These are phyloP conservation scores for roundworm (Caenorhabditis elegans) DNA, from an alignment of 1,140 invertebrate genomes.

Conservation along the genomic window DNA sequence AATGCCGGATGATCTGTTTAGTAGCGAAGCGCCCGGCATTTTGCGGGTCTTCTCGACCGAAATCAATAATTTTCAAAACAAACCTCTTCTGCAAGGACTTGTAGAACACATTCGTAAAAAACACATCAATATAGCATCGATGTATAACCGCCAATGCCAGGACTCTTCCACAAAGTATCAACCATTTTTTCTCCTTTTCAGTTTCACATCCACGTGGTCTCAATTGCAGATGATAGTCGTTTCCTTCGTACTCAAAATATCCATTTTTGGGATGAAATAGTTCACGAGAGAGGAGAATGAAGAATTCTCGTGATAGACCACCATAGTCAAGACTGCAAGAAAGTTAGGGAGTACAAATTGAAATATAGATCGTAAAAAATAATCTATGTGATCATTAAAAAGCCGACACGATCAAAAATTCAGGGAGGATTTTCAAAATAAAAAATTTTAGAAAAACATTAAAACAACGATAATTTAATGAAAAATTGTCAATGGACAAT, in stretches of 20 bases:
- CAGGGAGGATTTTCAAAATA: too few relatives aligned
- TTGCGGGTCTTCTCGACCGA: too few relatives aligned
- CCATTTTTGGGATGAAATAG: conserved; percentile 15
- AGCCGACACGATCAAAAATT: too few relatives aligned
- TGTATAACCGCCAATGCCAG: not conserved
- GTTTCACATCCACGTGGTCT: conserved; percentile 19
- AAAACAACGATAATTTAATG: too few relatives aligned
- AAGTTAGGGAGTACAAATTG: too few relatives aligned
- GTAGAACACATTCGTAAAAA: not conserved
- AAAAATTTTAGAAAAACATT: too few relatives aligned
- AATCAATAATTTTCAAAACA: too few relatives aligned
- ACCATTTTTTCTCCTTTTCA: conserved; percentile 15
- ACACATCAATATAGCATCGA: conserved; percentile 9
- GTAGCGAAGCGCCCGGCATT: too few relatives aligned
- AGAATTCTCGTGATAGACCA: conserved; percentile 10
- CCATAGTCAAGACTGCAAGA: conserved; percentile 11
- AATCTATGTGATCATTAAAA: too few relatives aligned
- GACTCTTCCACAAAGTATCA: conserved; percentile 1
- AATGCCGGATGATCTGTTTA: too few relatives aligned
- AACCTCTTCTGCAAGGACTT: not conserved
- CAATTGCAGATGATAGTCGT: conserved; percentile 16
- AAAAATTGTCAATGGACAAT: too few relatives aligned
- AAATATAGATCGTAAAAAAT: too few relatives aligned
- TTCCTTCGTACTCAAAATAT: conserved; percentile 7
- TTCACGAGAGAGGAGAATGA: conserved; percentile 10